Conservation (phyloP, 2,888 invertebrate species). For the Auanema sp. region DNA sequence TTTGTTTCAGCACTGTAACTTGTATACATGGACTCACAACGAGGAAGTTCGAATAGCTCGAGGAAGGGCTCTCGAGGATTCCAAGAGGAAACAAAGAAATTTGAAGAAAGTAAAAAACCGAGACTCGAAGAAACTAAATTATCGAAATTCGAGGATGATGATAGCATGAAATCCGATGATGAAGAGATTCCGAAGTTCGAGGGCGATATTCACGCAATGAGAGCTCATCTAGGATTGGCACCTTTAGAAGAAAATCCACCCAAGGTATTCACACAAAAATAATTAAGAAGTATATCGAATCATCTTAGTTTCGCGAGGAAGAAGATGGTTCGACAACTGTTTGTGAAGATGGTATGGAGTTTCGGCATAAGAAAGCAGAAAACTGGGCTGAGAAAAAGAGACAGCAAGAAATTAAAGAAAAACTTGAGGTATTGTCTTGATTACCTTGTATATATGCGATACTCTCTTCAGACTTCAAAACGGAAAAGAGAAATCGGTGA, state of each 20-base stretch:
- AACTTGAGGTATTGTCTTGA: conserved; percentile 72
- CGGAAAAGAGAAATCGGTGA: conserved; percentile 79
- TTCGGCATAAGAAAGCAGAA: conserved; percentile 68
- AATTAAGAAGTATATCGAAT: background rate
- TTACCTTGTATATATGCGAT: background rate
- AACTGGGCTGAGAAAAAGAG: conserved; percentile 73
- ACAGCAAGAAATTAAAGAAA: conserved; percentile 81
- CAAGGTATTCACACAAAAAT: conserved; percentile 20
- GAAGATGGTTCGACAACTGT: conserved; percentile 61
- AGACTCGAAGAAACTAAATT: no score
- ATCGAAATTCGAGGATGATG: no score
- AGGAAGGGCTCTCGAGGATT: no score
- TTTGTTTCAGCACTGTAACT: no score
- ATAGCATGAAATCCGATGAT: no score
- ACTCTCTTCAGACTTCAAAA: conserved; percentile 71
- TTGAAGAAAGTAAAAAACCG: no score
- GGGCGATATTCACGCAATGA: no score
- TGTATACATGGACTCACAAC: no score
- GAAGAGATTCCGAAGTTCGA: no score
- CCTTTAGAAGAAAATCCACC: conserved; percentile 74
- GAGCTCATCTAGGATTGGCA: conserved; percentile 89
- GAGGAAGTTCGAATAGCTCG: no score
- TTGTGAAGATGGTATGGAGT: conserved; percentile 68
- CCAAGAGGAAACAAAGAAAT: no score
- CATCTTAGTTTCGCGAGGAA: conserved; percentile 35